Conservation (phyloP, 2,888 invertebrate species). For the Lingula anatina region DNA sequence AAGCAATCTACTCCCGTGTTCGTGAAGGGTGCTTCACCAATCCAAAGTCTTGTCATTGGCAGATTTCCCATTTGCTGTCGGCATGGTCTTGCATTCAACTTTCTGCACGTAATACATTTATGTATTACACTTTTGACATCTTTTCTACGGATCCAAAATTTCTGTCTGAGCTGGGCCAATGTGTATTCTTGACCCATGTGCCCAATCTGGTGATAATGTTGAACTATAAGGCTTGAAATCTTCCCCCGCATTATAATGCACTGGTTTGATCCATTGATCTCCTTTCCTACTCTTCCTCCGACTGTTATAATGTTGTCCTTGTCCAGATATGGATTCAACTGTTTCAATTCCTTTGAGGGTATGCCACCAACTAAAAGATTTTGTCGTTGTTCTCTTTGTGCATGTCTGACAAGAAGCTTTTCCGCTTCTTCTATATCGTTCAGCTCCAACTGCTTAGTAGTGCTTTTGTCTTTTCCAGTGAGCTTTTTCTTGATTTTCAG, state of each 20-base stretch:
- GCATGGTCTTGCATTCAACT: not conserved
- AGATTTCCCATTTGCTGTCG: not conserved
- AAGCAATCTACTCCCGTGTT: not conserved
- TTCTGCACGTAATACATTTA: not conserved
- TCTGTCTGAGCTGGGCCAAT: not conserved
- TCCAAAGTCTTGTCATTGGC: not conserved
- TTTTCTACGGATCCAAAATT: slow-evolving; percentile 1
- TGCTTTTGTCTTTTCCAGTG: not conserved
- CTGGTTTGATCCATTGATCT: no score
- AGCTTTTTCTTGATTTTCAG: not conserved
- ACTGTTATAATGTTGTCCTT: no score
- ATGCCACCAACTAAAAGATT: not conserved
- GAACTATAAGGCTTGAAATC: not conserved
- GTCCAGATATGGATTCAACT: no score
- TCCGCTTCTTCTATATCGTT: not conserved
- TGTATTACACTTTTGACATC: not conserved
- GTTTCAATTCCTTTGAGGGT: no score
- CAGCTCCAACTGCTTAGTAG: not conserved
- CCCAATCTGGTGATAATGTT: not conserved
- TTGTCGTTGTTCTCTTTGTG: not conserved
- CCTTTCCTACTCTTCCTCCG: no score
- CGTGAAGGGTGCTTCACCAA: slow-evolving; percentile 1
- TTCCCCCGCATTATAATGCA: no score
- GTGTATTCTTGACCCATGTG: not conserved
- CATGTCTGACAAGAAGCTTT: not conserved